Base-by-base conservation (phyloP, 2,888 invertebrate genomes). In the Rapana venosa region DNA sequence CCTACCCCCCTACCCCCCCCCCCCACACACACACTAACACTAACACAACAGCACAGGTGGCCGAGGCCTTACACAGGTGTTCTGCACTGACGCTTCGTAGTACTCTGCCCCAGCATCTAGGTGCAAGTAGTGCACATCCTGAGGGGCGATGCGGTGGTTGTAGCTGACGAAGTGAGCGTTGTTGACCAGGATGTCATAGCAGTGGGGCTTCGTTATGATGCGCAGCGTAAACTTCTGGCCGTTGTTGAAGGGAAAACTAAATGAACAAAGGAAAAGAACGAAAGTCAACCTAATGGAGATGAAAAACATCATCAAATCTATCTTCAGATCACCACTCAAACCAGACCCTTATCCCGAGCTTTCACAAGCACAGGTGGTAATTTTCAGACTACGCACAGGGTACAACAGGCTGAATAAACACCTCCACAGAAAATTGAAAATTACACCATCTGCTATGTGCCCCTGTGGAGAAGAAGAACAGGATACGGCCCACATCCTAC, bases 101-200 rank as follows among this genome's bases (percentile, higher is more conserved):
- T 98, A 96, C 88, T 97, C 97, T 32, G 98, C 96, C 95, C 98
- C 98, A 0, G 98, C 98, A 89, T 97, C 97, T 91, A 98, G 96
- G 90, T 97, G 97, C 66, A 98, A 94, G 0, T 97, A 97, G 91
- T 97, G 97, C 66, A 98, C 97, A 0, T 97, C 96, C 0, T 97
- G 96, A 0, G 97, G 97, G 32, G 97, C 96, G 26, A 94, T 86
- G 90, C 97, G 97, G 95, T 97, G 97, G 92, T 97, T 97, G 94
- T 97, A 97, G 94, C 97, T 97, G 0, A 97, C 97, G 87, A 98
- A 97, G 92, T 97, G 96, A 92, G 97, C 96, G 86, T 97, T 97
- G 94, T 98, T 97, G 15, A 97, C 96, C 96, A 97, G 97, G 22
- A 94, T 92, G 79, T 92, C 87, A 89, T 91, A 94, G n/a, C 89